Evolutionary conservation across 2,888 invertebrate species (phyloP).

Genomic region (Pristionchus fissidentatus): DNA sequence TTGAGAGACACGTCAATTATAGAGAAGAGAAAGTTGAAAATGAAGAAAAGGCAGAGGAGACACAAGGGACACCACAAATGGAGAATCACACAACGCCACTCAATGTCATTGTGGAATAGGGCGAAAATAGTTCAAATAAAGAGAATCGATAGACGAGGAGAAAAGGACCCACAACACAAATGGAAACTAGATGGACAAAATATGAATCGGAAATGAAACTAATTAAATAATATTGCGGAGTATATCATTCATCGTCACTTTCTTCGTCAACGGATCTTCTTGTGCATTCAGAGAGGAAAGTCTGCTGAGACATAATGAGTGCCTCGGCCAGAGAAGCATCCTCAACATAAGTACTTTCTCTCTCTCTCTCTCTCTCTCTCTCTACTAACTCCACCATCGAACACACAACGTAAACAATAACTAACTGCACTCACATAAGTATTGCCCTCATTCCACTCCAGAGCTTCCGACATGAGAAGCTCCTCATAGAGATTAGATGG

Average conservation of each 20-base stretch:
- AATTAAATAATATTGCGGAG: background rate
- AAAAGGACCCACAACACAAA: background rate
- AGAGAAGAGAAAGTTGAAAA: too few relatives aligned
- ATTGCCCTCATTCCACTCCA: constrained; percentile 27
- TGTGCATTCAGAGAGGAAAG: constrained; percentile 51
- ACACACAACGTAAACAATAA: background rate
- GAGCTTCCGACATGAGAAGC: constrained; percentile 30
- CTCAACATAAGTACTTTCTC: too few relatives aligned
- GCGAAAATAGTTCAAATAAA: too few relatives aligned
- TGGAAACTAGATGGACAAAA: background rate
- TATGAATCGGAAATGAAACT: too few relatives aligned
- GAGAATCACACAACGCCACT: too few relatives aligned
- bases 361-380: background rate
- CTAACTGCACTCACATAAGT: constrained; percentile 34
- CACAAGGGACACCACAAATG: too few relatives aligned
- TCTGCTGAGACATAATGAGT: constrained; percentile 67
- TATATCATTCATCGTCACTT: background rate
- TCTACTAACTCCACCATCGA: background rate
- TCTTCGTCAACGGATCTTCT: background rate
- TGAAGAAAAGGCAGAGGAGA: too few relatives aligned
- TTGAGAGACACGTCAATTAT: too few relatives aligned
- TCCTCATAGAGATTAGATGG: constrained; percentile 31
- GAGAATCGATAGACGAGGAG: background rate
- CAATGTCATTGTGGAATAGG: too few relatives aligned
- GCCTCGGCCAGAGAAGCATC: constrained; percentile 63